A percentile compares a stretch with the other conserved stretches of the same genome.
These are phyloP conservation scores for Zaprionus capensis DNA, from an alignment of 1,140 invertebrate genomes.

Conservation along the genomic window DNA sequence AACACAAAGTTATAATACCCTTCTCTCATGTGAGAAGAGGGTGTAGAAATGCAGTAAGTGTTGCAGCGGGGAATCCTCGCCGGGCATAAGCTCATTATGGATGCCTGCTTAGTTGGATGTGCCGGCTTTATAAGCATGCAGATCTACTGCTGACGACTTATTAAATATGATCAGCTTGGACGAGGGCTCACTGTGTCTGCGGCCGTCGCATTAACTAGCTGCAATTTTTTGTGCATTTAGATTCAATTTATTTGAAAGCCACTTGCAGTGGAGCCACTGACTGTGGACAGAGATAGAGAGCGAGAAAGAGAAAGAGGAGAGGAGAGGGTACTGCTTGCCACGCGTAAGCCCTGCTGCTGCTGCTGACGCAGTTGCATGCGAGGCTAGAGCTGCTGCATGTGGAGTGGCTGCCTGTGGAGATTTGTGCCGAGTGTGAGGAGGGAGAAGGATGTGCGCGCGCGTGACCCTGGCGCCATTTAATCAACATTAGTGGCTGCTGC, in stretches of 20 bases:
- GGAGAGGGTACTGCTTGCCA: conserved; percentile 21
- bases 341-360: conserved; percentile 25
- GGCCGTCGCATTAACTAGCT: conserved; percentile 18
- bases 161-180: conserved; percentile 3
- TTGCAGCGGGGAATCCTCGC: no score
- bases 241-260: conserved; percentile 56
- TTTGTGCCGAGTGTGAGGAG: neutral
- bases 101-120: neutral
- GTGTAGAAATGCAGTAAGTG: no score
- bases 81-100: neutral
- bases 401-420: conserved; percentile 40
- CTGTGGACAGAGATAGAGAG: neutral
- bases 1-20: no score
- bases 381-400: conserved; percentile 14
- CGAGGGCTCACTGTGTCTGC: neutral
- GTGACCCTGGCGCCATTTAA: conserved; percentile 67
- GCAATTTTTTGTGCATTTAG: conserved; percentile 45
- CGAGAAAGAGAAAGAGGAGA: neutral
- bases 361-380: conserved; percentile 10
- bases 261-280: neutral
- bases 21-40: no score
- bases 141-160: neutral
- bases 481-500: conserved; percentile 67
- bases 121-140: neutral
- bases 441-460: conserved; percentile 31